Percentiles rank a stretch among this genome's conserved stretches.
Evolutionary conservation across 2,797 vertebrate species (phyloP).

Genomic region (Typhlichthys subterraneus): DNA sequence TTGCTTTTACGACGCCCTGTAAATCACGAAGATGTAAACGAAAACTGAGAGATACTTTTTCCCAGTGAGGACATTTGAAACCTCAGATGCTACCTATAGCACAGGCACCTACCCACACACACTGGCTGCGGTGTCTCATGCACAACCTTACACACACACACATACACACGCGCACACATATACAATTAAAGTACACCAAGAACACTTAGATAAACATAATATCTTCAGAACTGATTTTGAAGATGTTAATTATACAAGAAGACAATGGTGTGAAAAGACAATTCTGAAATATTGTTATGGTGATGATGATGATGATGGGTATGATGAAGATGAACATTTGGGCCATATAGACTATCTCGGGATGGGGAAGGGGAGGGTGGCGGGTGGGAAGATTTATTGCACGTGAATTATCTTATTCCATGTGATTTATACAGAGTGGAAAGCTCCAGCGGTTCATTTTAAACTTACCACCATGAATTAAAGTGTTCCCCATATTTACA

Average conservation of each 20-base stretch:
- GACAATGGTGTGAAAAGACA: constrained; percentile 36
- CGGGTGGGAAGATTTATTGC: constrained; percentile 84
- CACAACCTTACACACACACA: constrained; percentile 29
- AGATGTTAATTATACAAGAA: constrained; percentile 49
- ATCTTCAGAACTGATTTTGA: constrained; percentile 75
- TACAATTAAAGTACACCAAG: constrained; percentile 29
- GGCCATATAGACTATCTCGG: constrained; percentile 64
- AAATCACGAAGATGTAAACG: constrained; percentile 61
- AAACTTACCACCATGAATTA: constrained; percentile 56
- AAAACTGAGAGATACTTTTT: constrained; percentile 59
- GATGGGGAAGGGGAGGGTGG: constrained; percentile 43
- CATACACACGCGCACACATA: constrained; percentile 35
- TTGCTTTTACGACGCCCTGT: constrained; percentile 64
- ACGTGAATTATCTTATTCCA: constrained; percentile 99
- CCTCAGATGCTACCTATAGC: constrained; percentile 71
- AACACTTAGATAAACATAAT: constrained; percentile 69
- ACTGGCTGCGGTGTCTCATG: constrained; percentile 47
- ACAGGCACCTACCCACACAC: constrained; percentile 45
- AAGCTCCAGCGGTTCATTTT: constrained; percentile 60
- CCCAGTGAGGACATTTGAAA: constrained; percentile 66
- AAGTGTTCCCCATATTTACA: constrained; percentile 69
- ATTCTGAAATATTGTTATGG: constrained; percentile 18
- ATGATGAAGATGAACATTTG: constrained; percentile 78
- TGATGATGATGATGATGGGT: constrained; percentile 25
- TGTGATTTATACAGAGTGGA: constrained; percentile 90